phyloP scores from a whole-genome alignment of 2,797 vertebrate genomes.

The Acridotheres tristis region DNA sequence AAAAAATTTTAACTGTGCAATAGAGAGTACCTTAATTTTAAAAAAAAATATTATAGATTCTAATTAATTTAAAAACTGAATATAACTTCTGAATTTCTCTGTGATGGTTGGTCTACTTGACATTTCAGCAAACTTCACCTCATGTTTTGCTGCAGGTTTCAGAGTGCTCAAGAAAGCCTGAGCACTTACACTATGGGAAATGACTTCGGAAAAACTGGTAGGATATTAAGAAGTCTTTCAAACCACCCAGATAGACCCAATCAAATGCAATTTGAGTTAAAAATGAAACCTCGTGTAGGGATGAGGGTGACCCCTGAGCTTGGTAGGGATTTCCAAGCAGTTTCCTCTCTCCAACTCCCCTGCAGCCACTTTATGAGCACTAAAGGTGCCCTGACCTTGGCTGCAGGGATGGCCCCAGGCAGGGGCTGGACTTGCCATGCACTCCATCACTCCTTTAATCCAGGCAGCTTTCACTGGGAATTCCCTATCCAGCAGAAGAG shows the following conservation, averaged over 20 bases:
- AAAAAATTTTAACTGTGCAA: neutral
- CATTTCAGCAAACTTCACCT: neutral
- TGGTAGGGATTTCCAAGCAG: neutral
- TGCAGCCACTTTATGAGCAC: neutral
- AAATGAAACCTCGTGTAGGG: neutral
- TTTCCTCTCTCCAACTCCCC: neutral
- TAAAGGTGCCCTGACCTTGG: neutral
- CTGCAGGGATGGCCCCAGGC: neutral
- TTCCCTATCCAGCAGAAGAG: neutral
- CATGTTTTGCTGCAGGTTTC: neutral
- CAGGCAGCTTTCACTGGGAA: neutral
- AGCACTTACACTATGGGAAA: neutral
- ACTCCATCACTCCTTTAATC: neutral
- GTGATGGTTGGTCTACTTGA: neutral
- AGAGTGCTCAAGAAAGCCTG: neutral
- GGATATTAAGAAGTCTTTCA: neutral
- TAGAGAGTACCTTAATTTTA: neutral
- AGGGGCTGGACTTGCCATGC: neutral
- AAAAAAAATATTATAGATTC: neutral
- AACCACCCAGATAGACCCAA: neutral
- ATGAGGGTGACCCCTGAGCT: neutral
- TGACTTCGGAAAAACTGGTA: neutral
- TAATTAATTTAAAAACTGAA: neutral
- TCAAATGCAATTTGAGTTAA: neutral
- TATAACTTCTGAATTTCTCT: neutral